Percentiles rank a stretch among this genome's conserved stretches.
Conservation (phyloP, 2,888 invertebrate genomes). For the Therioaphis trifolii region DNA sequence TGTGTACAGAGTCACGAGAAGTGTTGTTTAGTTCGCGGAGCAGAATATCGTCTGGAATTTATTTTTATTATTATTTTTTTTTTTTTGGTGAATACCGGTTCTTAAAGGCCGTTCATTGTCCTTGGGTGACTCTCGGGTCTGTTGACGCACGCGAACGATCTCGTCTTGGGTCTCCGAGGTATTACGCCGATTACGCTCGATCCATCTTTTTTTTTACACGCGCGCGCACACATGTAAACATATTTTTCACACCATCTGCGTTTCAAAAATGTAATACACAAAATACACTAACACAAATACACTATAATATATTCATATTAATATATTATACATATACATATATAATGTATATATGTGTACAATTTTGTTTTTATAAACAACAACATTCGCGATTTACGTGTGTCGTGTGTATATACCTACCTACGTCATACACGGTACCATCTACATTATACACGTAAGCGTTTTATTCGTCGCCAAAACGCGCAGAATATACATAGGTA, state of each 20-base stretch:
- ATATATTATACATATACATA: background rate
- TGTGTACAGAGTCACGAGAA: background rate
- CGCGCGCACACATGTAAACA: background rate
- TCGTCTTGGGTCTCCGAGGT: constrained; percentile 11
- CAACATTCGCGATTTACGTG: constrained; percentile 27
- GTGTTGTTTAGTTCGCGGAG: constrained; percentile 37
- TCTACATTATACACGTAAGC: background rate
- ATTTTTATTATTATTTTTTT: constrained; percentile 33
- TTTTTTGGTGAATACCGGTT: constrained; percentile 62
- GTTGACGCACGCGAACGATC: constrained; percentile 51
- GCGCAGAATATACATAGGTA: too few relatives aligned
- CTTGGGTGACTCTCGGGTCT: constrained; percentile 56
- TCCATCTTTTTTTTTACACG: background rate
- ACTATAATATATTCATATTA: constrained; percentile 3
- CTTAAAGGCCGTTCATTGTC: constrained; percentile 62
- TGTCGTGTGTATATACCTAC: too few relatives aligned
- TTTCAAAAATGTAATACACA: background rate
- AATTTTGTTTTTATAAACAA: background rate
- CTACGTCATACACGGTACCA: background rate
- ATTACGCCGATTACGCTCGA: constrained; percentile 7
- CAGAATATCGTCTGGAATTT: constrained; percentile 56
- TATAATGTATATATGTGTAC: background rate
- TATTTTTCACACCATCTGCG: constrained; percentile 43
- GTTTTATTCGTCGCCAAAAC: background rate
- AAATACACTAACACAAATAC: background rate